Conservation (phyloP, 2,888 invertebrate species). For the Drosophila picticornis region DNA sequence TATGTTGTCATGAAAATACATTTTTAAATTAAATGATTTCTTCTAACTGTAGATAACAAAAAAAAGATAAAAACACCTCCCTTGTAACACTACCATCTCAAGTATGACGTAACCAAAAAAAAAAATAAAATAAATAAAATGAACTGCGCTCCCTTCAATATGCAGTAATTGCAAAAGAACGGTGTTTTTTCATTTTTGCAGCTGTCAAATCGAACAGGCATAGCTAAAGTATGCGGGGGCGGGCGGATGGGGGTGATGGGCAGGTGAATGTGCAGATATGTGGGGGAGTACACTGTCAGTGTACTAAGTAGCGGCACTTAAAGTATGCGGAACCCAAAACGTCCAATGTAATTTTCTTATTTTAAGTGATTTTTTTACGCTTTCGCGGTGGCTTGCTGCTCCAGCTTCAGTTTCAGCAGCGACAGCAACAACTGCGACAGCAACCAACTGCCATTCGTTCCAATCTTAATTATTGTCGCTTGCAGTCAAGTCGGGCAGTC, state of each 20-base stretch:
- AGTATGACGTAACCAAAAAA: conserved; percentile 21
- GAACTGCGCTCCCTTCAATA: conserved; percentile 4
- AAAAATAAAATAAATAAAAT: too few species aligned
- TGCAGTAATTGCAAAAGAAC: conserved; percentile 41
- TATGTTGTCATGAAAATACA: neutral
- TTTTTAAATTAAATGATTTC: neutral
- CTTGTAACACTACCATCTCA: conserved; percentile 36
- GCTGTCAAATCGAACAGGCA: conserved; percentile 45
- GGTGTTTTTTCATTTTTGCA: conserved; percentile 43
- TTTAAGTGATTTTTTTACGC: conserved; percentile 77
- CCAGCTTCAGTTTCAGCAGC: conserved; percentile 21
- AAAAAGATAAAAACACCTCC: neutral
- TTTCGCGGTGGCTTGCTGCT: conserved; percentile 59
- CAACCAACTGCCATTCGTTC: conserved; percentile 57
- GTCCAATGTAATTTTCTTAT: conserved; percentile 59
- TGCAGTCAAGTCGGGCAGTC: conserved; percentile 32
- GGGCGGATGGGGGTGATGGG: neutral
- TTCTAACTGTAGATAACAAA: neutral
- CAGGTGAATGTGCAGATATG: neutral
- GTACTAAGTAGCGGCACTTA: conserved; percentile 15
- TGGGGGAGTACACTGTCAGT: conserved; percentile 18
- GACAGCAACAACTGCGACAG: conserved; percentile 3
- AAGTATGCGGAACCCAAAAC: conserved; percentile 63
- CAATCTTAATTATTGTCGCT: conserved; percentile 78
- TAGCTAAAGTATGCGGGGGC: neutral